Evolutionary conservation across 2,888 invertebrate species (phyloP).

Genomic region (Nomada ruficornis): DNA sequence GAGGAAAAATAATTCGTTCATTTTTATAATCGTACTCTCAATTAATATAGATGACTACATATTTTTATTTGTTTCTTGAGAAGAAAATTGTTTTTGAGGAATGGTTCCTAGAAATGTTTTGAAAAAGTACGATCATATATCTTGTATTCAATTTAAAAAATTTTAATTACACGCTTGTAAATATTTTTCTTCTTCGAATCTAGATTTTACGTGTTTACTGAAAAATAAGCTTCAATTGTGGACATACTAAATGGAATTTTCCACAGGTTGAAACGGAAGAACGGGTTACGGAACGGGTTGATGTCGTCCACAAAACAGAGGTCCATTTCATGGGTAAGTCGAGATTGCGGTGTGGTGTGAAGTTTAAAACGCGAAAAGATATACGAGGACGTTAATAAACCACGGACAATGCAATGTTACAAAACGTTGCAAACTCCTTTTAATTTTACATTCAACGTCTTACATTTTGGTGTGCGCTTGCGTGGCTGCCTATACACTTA

Average conservation of each 20-base stretch:
- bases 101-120: too few relatives aligned
- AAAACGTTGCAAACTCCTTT: constrained; percentile 42
- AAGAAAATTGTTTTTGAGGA: too few relatives aligned
- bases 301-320: constrained; percentile 84
- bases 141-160: too few relatives aligned
- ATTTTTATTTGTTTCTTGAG: not conserved
- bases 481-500: constrained; percentile 68
- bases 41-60: too few relatives aligned
- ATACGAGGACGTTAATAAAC: constrained; percentile 3
- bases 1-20: too few relatives aligned
- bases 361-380: constrained; percentile 69
- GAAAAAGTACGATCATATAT: too few relatives aligned
- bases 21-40: not conserved
- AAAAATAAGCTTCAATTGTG: not conserved
- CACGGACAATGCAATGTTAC: constrained; percentile 38
- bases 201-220: too few relatives aligned
- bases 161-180: too few relatives aligned
- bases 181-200: not conserved
- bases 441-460: constrained; percentile 31
- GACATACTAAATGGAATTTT: constrained; percentile 12
- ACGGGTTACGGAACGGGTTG: constrained; percentile 83
- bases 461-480: constrained; percentile 66
- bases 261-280: constrained; percentile 82
- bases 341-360: constrained; percentile 77
- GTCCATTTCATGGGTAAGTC: constrained; percentile 84